A percentile compares a stretch with the other conserved stretches of the same genome.
Evolutionary conservation across 2,113 vertebrate species (phyloP).

Genomic region (Synchiropus splendidus): DNA sequence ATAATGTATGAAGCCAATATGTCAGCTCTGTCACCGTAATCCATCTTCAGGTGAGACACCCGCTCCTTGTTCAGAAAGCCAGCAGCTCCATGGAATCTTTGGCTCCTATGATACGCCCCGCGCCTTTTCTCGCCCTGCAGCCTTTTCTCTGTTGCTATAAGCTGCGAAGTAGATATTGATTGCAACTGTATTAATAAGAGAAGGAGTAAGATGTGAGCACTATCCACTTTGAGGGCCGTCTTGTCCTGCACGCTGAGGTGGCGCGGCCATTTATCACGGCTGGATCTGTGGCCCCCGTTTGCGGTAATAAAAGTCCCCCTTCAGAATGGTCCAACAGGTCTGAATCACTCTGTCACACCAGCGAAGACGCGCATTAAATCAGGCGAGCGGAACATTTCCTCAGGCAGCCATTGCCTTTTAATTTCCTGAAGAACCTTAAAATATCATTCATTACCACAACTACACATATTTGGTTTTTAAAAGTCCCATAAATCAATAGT

Average conservation of each 20-base stretch:
- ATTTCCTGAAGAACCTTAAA: slow-evolving; percentile 99
- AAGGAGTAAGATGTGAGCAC: slow-evolving; percentile 50
- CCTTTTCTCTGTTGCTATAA: slow-evolving; percentile 53
- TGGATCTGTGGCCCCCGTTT: slow-evolving; percentile 95
- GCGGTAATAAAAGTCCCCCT: slow-evolving; percentile 99
- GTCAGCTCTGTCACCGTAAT: slow-evolving; percentile 57
- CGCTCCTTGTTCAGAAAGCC: slow-evolving; percentile 49
- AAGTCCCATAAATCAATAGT: slow-evolving; percentile 99
- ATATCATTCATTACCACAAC: slow-evolving; percentile 99
- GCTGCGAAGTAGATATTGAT: slow-evolving; percentile 64
- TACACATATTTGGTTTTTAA: slow-evolving; percentile 99
- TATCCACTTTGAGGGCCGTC: slow-evolving; percentile 57
- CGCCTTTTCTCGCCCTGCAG: slow-evolving; percentile 41
- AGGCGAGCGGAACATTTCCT: slow-evolving; percentile 99
- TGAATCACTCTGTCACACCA: slow-evolving; percentile 98
- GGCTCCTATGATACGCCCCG: slow-evolving; percentile 40
- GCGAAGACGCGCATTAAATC: slow-evolving; percentile 99
- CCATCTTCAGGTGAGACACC: slow-evolving; percentile 49
- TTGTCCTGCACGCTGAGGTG: slow-evolving; percentile 74
- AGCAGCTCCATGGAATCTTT: slow-evolving; percentile 31
- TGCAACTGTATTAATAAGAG: slow-evolving; percentile 62
- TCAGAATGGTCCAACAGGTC: slow-evolving; percentile 98
- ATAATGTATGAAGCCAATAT: slow-evolving; percentile 65
- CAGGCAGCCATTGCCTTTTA: slow-evolving; percentile 99
- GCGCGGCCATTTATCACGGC: slow-evolving; percentile 95